Base-by-base conservation (phyloP, 2,113 vertebrate species). In the Abramis brama region DNA sequence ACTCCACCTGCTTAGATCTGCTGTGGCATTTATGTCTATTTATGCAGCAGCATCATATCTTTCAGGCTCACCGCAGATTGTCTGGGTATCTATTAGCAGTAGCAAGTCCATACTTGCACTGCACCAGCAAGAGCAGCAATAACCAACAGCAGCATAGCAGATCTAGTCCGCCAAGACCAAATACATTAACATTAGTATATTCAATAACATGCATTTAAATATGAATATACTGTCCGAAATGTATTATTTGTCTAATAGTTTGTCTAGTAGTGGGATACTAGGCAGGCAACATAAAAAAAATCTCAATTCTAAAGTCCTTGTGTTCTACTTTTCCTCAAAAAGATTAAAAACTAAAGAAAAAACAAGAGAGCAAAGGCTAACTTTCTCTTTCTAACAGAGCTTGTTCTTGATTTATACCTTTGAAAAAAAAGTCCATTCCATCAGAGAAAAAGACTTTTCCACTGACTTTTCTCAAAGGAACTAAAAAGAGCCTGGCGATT, bases 371-470 rank as follows among this genome's bases (percentile, higher is more conserved):
- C 78, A 80, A 64, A 64, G 13, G n/a, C 6, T 27, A 19, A 80
- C 39, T 80, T 64, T 60, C 36, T 76, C 45, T 52, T 6, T 43
- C 78, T 45, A 4, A n/a, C 59, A 27, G 36, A 64, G 36, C 36
- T 10, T 9, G 57, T 80, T 80, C 59, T 80, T 64, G 78, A 80
- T 80, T 64, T 80, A 64, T 39, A 64, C 39, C 36, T 64, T 25
- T 64, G 78, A 60, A 79, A 25, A 79, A 64, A 80, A 50, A 75
- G 13, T 45, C 57, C 15, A 78, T 78, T 78, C 50, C 57, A 62
- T 25, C 39, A 64, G 78, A 45, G 9, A 64, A 64, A 80, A 80
- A 47, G 1, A 21, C 55, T 43, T 43, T 62, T 57, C 33, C 23
- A 60, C 78, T 60, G 33, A 60, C 30, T 60, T 79, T 47, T 64